Evolutionary conservation across 2,888 invertebrate species (phyloP), one percentile per base, ranked within the genome.

Genomic region (Drosophila nr. medialis): DNA sequence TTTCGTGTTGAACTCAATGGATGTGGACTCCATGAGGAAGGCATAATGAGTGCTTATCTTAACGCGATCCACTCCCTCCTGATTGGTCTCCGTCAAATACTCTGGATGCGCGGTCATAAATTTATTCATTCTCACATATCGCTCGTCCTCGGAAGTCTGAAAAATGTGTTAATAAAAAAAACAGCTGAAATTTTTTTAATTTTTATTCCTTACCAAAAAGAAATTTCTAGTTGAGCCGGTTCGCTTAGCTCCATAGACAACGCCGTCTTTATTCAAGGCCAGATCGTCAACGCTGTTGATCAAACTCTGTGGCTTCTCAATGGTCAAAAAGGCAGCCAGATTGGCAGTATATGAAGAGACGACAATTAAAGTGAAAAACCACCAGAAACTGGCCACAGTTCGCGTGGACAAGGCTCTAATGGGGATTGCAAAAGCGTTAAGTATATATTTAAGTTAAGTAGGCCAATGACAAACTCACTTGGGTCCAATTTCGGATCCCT

Each of bases 301-400:
- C 0, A 96, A 95, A 80, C 95, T 95, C 58, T 94, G 95, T 4
- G 95, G 94, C 0, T 95, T 95, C 92, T 97, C 97, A 2, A 97
- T 95, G 0, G 98, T 98, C 11, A 98, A 93, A 90, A 97, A 98
- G 18, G 98, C 98, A 60, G 98, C 98, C 74, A 98, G 94, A 93
- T 98, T 98, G 15, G 98, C 98, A 0, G 98, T 98, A 91, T 98
- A 98, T 0, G 97, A 97, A 0, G 96, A 95, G 2, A 96, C 93
- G 82, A 93, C 92, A 87, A 98, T 97, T 48, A 98, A 93, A 0
- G 96, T 96, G 91, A 98, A 98, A 91, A 98, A 97, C 96, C 96
- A 97, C 97, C 96, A 96, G 88, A 96, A 95, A 69, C 96, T 96
- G 0, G 97, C 98, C 8, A 97, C 95, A 93, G 97, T 96, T 74